Evolutionary conservation across 2,888 invertebrate genomes (phyloP).

Genomic region (Allophyes oxyacanthae): DNA sequence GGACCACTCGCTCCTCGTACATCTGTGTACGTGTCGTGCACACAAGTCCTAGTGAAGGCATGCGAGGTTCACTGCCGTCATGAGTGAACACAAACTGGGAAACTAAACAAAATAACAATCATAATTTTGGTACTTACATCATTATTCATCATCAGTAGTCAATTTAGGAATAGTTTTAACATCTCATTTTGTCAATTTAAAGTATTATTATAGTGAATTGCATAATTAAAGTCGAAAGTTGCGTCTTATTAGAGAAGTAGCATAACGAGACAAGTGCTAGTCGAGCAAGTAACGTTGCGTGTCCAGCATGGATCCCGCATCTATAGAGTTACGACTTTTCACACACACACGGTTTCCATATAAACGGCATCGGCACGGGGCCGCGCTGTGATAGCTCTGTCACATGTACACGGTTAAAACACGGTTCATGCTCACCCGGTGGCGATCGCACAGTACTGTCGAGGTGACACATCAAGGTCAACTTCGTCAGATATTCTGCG

Average conservation of each 20-base stretch:
- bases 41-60: not conserved
- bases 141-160: slow-evolving; percentile 13
- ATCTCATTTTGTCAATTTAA: slow-evolving; percentile 18
- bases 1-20: too few relatives aligned
- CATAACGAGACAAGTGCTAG: slow-evolving; percentile 11
- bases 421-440: too few relatives aligned
- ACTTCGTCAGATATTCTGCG: too few relatives aligned
- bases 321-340: too few relatives aligned
- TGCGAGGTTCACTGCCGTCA: slow-evolving; percentile 1
- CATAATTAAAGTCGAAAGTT: slow-evolving; percentile 9
- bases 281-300: not conserved
- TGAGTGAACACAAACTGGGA: slow-evolving; percentile 26
- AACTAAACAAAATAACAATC: slow-evolving; percentile 21
- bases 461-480: too few relatives aligned
- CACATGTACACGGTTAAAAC: too few relatives aligned
- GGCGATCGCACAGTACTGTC: too few relatives aligned
- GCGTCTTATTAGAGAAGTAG: slow-evolving; percentile 1
- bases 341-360: too few relatives aligned
- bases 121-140: slow-evolving; percentile 8
- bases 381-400: too few relatives aligned
- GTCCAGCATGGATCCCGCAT: not conserved
- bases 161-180: slow-evolving; percentile 16
- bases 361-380: too few relatives aligned
- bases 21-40: too few relatives aligned
- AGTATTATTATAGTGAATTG: slow-evolving; percentile 8